These are phyloP conservation scores for Liasis olivaceus DNA, from an alignment of 2,797 vertebrate genomes.

Conservation along the genomic window DNA sequence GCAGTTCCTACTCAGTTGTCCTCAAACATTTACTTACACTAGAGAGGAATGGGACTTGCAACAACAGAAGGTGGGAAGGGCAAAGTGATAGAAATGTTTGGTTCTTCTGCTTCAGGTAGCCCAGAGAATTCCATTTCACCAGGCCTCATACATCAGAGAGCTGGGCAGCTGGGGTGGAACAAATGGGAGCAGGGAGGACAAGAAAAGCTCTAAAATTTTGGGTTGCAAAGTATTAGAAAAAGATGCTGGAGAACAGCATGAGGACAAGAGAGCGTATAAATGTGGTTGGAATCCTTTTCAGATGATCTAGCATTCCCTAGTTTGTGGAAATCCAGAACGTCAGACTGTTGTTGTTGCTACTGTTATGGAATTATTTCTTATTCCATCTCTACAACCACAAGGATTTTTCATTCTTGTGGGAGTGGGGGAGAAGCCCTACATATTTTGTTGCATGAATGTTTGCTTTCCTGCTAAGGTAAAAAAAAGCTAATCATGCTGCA, in stretches of 20 bases:
- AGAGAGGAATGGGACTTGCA: conserved; percentile 70
- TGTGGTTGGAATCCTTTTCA: background rate
- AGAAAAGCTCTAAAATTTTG: background rate
- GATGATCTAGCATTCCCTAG: background rate
- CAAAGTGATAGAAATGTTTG: conserved; percentile 61
- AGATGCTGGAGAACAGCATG: conserved; percentile 10
- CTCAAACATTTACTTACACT: conserved; percentile 75
- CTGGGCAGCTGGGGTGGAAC: conserved; percentile 57
- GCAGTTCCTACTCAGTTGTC: background rate
- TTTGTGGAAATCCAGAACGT: background rate
- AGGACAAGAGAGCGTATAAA: background rate
- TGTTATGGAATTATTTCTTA: background rate
- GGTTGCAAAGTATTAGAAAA: background rate
- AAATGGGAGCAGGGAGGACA: background rate
- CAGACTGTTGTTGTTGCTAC: background rate
- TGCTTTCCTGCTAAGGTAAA: background rate
- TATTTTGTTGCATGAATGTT: background rate
- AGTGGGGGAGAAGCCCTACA: background rate
- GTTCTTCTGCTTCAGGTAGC: conserved; percentile 68
- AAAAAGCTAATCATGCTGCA: background rate
- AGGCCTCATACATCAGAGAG: conserved; percentile 82
- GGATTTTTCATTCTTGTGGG: background rate
- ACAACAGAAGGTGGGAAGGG: conserved; percentile 68
- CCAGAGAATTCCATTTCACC: conserved; percentile 73
- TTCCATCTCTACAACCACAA: background rate